These are phyloP conservation scores for Lissonota sp. DNA, from an alignment of 2,888 invertebrate genomes.

Conservation along the genomic window DNA sequence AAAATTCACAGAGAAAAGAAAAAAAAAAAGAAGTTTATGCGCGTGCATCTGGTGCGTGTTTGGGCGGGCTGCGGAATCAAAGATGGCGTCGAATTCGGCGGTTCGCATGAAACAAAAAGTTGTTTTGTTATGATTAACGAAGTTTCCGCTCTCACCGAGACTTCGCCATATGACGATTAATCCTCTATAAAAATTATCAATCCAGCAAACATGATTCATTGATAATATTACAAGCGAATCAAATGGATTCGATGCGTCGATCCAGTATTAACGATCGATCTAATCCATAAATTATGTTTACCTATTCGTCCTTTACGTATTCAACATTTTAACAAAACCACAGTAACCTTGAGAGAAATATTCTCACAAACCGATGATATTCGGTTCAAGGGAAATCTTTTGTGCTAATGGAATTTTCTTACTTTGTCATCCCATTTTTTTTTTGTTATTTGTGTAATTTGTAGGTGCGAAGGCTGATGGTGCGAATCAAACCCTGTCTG, in stretches of 20 bases:
- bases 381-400: no score
- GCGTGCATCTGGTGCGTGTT: constrained; percentile 63
- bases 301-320: not conserved
- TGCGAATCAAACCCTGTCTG: constrained; percentile 52
- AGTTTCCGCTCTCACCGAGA: constrained; percentile 24
- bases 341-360: no score
- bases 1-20: constrained; percentile 2
- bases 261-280: not conserved
- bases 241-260: not conserved
- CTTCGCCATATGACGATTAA: not conserved
- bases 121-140: constrained; percentile 36
- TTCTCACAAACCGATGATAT: no score
- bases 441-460: constrained; percentile 34
- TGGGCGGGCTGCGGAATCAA: constrained; percentile 71
- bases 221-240: not conserved
- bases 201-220: not conserved
- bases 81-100: constrained; percentile 73
- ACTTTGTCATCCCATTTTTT: constrained; percentile 15
- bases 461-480: constrained; percentile 64
- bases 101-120: constrained; percentile 64
- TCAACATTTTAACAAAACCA: not conserved
- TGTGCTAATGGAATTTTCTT: no score
- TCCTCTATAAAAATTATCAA: no score
- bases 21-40: constrained; percentile 12
- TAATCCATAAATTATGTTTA: constrained; percentile 6